Base-by-base conservation (phyloP, 35 echinoderm and acorn worm species). In the Stichopus chloronotus region DNA sequence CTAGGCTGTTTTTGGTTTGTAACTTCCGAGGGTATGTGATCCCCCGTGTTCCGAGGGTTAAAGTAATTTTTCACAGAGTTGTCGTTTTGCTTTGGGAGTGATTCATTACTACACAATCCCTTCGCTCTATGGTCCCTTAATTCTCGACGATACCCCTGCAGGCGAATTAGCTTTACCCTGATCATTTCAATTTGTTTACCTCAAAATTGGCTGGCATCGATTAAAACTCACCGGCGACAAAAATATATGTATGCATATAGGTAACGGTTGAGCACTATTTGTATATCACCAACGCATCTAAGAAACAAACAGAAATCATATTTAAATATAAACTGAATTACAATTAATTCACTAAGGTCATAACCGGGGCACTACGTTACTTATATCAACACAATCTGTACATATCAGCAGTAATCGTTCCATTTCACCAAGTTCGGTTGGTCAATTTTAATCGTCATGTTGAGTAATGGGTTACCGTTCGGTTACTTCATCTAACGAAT, bases 1-100 rank as follows among this genome's bases (percentile, higher is more conserved):
- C 71, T 91, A 91, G 76, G 69, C 90, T 77, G 90, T 55, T 78
- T 72, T 79, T 79, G 76, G 90, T 91, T 91, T 91, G 72, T 11
- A 23, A 79, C 90, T 77, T 91, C 90, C 90, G 71, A 57, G 90
- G 59, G 53, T 57, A 57, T 19, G 69, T 57, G 90, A 57, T 78
- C 87, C 16, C 90, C 90, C 54, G 90, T 24, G 90, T 85, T 58
- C 55, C 52, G 58, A 10, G 16, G 82, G 22, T 58, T 23, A 20
- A 85, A 85, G 25, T 25, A 85, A 22, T 85, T 23, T 74, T 85
- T 85, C n/a, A 85, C 54, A 58, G 16, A 59, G 52, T 85, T 56
- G 58, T 58, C 82, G 57, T 57, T 85, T 22, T 58, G 57, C 82
- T 85, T 85, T 19, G 82, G 52, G 54, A 58, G 22, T 85, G 82